Percentiles rank a stretch among this genome's conserved stretches.
phyloP scores from a whole-genome alignment of 1,140 invertebrate genomes.

The Coenobita brevimanus region DNA sequence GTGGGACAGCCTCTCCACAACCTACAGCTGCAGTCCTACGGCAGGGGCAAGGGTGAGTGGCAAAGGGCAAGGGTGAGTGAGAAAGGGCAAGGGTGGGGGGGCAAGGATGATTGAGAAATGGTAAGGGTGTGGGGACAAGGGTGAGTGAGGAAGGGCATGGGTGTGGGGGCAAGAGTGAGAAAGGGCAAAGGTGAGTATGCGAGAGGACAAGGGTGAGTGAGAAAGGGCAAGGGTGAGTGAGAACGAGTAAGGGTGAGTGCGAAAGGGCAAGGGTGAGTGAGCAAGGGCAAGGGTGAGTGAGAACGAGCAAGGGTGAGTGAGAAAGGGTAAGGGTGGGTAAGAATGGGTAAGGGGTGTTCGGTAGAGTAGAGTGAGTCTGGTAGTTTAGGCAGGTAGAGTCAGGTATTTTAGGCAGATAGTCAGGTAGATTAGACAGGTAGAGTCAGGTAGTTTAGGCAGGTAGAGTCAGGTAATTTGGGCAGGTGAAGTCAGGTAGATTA shows the following conservation, averaged over 20 bases:
- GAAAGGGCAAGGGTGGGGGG: background rate
- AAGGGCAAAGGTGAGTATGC: background rate
- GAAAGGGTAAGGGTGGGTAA: too few relatives aligned
- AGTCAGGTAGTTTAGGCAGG: too few relatives aligned
- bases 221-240: background rate
- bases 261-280: too few relatives aligned
- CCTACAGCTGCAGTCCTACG: slow-evolving; percentile 39
- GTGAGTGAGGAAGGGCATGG: background rate
- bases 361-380: too few relatives aligned
- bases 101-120: background rate
- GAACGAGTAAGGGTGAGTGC: background rate
- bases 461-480: too few relatives aligned
- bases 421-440: too few relatives aligned
- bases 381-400: too few relatives aligned
- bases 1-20: slow-evolving; percentile 27
- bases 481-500: too few relatives aligned
- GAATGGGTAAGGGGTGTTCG: too few relatives aligned
- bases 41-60: slow-evolving; percentile 37
- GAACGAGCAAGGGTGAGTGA: too few relatives aligned
- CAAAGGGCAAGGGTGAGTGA: background rate
- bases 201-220: background rate
- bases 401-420: too few relatives aligned
- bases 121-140: background rate
- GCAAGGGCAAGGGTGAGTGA: too few relatives aligned
- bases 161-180: background rate